Evolutionary conservation across 1,140 invertebrate species (phyloP).

Genomic region (Probaryconus sp.): DNA sequence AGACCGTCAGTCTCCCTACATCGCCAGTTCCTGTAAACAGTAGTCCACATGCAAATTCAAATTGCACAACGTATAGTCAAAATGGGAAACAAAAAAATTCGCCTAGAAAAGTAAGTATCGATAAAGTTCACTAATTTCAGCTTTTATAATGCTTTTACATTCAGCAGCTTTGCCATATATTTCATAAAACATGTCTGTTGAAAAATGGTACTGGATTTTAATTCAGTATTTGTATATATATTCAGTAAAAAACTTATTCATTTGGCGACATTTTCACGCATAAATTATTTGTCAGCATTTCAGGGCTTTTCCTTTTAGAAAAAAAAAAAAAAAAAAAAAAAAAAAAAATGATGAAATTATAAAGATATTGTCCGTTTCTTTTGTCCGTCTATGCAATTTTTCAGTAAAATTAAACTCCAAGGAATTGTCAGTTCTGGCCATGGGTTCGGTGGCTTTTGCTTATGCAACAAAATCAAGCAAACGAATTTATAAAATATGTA

Average conservation of each 20-base stretch:
- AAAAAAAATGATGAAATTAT: too few relatives aligned
- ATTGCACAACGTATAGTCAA: constrained; percentile 67
- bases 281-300: constrained; percentile 30
- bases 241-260: too few relatives aligned
- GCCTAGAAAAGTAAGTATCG: constrained; percentile 66
- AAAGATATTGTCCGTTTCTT: constrained; percentile 21
- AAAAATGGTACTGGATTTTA: background rate
- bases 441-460: constrained; percentile 42
- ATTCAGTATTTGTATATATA: too few relatives aligned
- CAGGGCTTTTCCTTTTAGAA: constrained; percentile 48
- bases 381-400: constrained; percentile 40
- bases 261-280: constrained; percentile 11
- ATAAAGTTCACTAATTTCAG: background rate
- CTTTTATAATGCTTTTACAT: constrained; percentile 40
- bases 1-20: constrained; percentile 65
- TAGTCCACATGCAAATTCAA: constrained; percentile 71
- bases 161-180: constrained; percentile 14
- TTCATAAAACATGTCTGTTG: constrained; percentile 6
- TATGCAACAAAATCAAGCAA: constrained; percentile 3
- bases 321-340: constrained; percentile 18
- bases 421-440: constrained; percentile 16
- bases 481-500: too few relatives aligned
- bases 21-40: constrained; percentile 72
- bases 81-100: constrained; percentile 73
- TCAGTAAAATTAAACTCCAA: constrained; percentile 11